Percentiles rank a stretch among this genome's conserved stretches.
Conservation (phyloP, 2,888 invertebrate genomes). For the Patella depressa region DNA sequence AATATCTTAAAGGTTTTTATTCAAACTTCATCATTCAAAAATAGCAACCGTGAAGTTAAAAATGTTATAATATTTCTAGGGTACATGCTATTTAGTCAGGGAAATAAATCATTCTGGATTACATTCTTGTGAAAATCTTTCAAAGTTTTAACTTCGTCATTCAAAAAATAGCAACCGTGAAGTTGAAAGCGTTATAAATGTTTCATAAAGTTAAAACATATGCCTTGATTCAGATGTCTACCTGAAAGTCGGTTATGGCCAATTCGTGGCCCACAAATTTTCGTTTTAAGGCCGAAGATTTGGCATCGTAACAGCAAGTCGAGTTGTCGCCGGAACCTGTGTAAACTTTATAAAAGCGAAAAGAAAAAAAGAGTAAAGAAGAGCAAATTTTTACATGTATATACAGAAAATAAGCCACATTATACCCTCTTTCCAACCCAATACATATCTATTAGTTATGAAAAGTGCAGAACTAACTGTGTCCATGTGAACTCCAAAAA, state of each 20-base stretch:
- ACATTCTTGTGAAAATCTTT: no score
- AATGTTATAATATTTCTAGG: no score
- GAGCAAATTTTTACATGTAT: no score
- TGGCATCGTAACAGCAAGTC: constrained; percentile 71
- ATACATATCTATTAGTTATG: neutral
- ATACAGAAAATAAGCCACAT: neutral
- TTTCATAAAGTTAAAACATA: neutral
- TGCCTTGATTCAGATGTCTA: constrained; percentile 38
- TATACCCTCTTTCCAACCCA: neutral
- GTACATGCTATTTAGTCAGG: no score
- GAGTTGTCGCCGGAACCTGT: constrained; percentile 72
- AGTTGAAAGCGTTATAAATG: no score
- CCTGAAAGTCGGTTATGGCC: constrained; percentile 71
- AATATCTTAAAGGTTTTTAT: no score
- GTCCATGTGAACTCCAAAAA: no score
- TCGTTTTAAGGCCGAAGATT: constrained; percentile 70
- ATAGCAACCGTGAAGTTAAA: no score
- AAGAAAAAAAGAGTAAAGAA: neutral
- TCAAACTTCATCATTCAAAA: no score
- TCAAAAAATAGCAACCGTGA: no score
- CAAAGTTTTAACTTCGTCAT: no score
- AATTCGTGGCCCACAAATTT: constrained; percentile 70
- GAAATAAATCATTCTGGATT: no score
- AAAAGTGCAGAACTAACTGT: neutral
- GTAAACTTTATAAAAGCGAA: constrained; percentile 64